Percentiles rank a stretch among this genome's conserved stretches.
These are phyloP conservation scores for Pantala flavescens DNA, from an alignment of 1,140 invertebrate species.

Conservation along the genomic window DNA sequence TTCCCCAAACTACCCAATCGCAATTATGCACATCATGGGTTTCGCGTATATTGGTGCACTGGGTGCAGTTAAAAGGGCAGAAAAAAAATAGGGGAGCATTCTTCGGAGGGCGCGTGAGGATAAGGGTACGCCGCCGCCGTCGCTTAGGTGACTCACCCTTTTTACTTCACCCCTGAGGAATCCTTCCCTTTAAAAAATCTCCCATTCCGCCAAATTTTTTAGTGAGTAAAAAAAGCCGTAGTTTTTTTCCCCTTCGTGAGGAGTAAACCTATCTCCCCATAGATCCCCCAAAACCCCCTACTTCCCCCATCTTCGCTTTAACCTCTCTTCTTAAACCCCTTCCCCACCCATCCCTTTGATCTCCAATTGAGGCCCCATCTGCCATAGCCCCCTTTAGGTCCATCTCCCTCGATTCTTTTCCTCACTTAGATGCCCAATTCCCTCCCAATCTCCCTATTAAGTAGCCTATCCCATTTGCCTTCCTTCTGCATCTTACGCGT, in stretches of 20 bases:
- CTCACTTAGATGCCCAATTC: neutral
- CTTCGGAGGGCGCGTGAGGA: neutral
- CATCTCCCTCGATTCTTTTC: neutral
- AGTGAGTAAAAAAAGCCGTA: neutral
- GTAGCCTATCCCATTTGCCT: no score
- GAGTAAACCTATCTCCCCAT: neutral
- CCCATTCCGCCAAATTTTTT: conserved; percentile 1
- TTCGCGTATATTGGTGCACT: neutral
- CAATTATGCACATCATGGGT: neutral
- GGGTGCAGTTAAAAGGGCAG: neutral
- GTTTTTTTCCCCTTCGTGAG: neutral
- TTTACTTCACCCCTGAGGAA: neutral
- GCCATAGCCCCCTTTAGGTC: neutral
- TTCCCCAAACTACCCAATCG: neutral
- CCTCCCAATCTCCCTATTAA: neutral
- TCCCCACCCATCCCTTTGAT: neutral
- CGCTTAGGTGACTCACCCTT: conserved; percentile 7
- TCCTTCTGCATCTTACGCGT: neutral
- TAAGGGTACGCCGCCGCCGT: neutral
- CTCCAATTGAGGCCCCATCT: neutral
- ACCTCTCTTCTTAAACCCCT: neutral
- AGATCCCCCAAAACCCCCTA: neutral
- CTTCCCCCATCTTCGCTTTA: neutral
- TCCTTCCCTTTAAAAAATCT: neutral
- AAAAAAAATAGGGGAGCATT: neutral